Evolutionary conservation across 2,888 invertebrate genomes (phyloP).

Genomic region (Eristalis pertinax): DNA sequence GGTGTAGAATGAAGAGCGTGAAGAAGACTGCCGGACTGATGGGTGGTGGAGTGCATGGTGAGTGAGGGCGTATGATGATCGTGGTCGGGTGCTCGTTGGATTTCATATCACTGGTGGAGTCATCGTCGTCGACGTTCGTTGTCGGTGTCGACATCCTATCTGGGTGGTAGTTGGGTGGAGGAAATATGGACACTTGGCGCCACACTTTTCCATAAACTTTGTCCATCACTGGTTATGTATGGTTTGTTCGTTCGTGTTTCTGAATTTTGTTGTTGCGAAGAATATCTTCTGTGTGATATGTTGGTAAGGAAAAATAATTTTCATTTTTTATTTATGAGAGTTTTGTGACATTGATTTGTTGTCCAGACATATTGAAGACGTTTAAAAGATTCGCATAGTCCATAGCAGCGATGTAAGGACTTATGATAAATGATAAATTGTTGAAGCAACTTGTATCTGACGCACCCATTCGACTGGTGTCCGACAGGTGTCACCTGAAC

Average conservation of each 20-base stretch:
- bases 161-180: constrained; percentile 69
- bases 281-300: constrained; percentile 52
- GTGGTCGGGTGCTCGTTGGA: constrained; percentile 45
- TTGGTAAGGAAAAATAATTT: constrained; percentile 56
- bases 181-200: constrained; percentile 72
- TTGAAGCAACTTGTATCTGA: not conserved
- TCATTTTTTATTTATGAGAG: constrained; percentile 60
- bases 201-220: constrained; percentile 72
- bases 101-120: constrained; percentile 60
- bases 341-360: constrained; percentile 68
- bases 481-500: too few species aligned
- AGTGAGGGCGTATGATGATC: constrained; percentile 43
- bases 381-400: constrained; percentile 20
- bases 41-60: constrained; percentile 9
- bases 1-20: constrained; percentile 69
- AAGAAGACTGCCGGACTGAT: not conserved
- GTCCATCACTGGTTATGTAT: constrained; percentile 69
- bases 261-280: constrained; percentile 29
- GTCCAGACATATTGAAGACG: constrained; percentile 56
- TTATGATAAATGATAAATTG: not conserved
- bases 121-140: constrained; percentile 25
- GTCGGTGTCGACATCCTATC: constrained; percentile 65
- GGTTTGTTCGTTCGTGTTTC: constrained; percentile 48
- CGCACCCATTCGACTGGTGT: not conserved
- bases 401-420: constrained; percentile 24